phyloP scores from a whole-genome alignment of 2,888 invertebrate species.

The Anodontia alba region DNA sequence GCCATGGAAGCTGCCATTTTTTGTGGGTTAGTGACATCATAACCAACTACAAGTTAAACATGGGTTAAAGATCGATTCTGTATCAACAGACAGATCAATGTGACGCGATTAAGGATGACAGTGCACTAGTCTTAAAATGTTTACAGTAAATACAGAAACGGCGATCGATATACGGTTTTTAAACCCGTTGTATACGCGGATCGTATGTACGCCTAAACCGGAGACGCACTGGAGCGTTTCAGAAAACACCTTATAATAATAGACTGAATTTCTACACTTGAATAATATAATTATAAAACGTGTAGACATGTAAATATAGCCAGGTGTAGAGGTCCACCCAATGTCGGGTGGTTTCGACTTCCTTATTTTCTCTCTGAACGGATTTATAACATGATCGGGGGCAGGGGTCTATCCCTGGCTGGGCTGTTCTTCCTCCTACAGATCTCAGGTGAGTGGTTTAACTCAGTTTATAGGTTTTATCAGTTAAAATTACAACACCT shows the following conservation, averaged over 20 bases:
- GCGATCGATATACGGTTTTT: background rate
- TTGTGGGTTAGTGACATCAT: too few relatives aligned
- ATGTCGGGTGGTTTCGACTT: slow-evolving; percentile 13
- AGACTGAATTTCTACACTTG: slow-evolving; percentile 18
- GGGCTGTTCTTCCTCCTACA: slow-evolving; percentile 21
- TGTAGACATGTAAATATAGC: slow-evolving; percentile 19
- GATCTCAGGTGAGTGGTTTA: slow-evolving; percentile 43
- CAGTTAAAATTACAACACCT: too few relatives aligned
- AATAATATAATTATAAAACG: slow-evolving; percentile 1
- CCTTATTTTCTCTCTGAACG: background rate
- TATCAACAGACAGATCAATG: too few relatives aligned
- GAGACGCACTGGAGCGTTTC: slow-evolving; percentile 33
- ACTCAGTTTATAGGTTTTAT: background rate
- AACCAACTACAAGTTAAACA: too few relatives aligned
- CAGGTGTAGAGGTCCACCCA: slow-evolving; percentile 6
- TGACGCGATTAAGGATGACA: too few relatives aligned
- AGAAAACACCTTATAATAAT: slow-evolving; percentile 26
- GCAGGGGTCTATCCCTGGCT: slow-evolving; percentile 16
- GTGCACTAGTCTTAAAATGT: too few relatives aligned
- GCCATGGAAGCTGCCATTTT: too few relatives aligned
- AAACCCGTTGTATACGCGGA: background rate
- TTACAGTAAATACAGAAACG: background rate
- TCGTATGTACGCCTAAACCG: background rate
- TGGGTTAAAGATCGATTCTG: too few relatives aligned
- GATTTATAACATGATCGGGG: slow-evolving; percentile 34